Conservation (phyloP, 30 jellyfish, hydroid and myxozoan species). For the Aurelia coerulea region DNA sequence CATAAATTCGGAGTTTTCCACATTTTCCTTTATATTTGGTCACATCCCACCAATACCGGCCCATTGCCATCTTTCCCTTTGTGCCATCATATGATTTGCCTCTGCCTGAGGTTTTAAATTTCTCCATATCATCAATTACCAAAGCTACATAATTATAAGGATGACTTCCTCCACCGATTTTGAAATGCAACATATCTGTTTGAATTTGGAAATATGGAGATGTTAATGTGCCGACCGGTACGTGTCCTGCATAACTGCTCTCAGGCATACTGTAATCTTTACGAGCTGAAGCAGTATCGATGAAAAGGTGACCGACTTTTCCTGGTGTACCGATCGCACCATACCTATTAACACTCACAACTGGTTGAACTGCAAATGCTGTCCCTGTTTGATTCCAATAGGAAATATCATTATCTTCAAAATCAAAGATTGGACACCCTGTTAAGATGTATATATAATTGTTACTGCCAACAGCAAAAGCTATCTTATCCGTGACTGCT, state of each 20-base stretch:
- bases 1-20: slow-evolving; percentile 12
- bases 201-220: slow-evolving; percentile 59
- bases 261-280: neutral
- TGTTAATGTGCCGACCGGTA: slow-evolving; percentile 29
- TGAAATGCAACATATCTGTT: slow-evolving; percentile 27
- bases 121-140: slow-evolving; percentile 7
- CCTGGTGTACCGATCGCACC: slow-evolving; percentile 14
- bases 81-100: neutral
- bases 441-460: slow-evolving; percentile 11
- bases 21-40: slow-evolving; percentile 1
- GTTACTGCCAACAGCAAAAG: slow-evolving; percentile 8
- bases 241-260: neutral
- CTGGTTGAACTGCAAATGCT: slow-evolving; percentile 39
- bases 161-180: slow-evolving; percentile 52
- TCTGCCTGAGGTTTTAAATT: slow-evolving; percentile 7
- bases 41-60: slow-evolving; percentile 61
- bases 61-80: slow-evolving; percentile 1
- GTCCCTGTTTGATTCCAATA: slow-evolving; percentile 18
- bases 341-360: neutral
- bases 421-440: slow-evolving; percentile 58
- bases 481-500: slow-evolving; percentile 39
- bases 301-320: slow-evolving; percentile 29
- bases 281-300: slow-evolving; percentile 32
- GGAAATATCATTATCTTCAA: slow-evolving; percentile 33
- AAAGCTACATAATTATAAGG: slow-evolving; percentile 44